These are phyloP conservation scores for Paracentrotus lividus DNA, from an alignment of 53 echinoderm and acorn worm species.

Conservation along the genomic window DNA sequence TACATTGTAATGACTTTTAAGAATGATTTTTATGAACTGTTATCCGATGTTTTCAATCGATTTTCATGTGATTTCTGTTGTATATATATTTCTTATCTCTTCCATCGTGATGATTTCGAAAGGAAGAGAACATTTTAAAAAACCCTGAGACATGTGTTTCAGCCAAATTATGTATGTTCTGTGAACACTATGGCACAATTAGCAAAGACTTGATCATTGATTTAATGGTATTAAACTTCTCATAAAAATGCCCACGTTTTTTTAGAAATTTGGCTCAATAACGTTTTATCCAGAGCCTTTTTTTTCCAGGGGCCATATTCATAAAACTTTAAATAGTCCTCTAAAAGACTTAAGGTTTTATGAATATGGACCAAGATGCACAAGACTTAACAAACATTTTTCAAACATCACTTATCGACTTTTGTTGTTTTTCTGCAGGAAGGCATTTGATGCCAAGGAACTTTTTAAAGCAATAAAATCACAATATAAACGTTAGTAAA, in stretches of 20 bases:
- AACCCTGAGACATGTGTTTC: constrained; percentile 57
- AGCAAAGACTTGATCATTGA: background rate
- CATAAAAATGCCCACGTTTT: background rate
- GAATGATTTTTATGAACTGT: background rate
- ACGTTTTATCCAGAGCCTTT: background rate
- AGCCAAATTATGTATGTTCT: constrained; percentile 67
- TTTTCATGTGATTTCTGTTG: constrained; percentile 49
- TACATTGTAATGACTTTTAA: background rate
- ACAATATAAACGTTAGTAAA: no score
- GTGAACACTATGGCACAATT: constrained; percentile 55
- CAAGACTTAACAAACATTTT: no score
- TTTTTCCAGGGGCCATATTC: no score
- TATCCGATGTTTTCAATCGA: background rate
- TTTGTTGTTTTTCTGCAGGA: no score
- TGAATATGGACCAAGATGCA: no score
- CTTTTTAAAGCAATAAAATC: no score
- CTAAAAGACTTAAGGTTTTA: no score
- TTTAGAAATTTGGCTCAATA: background rate
- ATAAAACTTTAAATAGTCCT: no score
- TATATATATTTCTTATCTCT: constrained; percentile 29
- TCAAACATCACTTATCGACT: no score
- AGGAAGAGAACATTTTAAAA: constrained; percentile 41
- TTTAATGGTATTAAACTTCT: background rate
- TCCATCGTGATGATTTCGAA: constrained; percentile 30
- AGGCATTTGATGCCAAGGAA: no score